A percentile compares a stretch with the other conserved stretches of the same genome.
Conservation (phyloP, 1,140 invertebrate genomes). For the Drosophila serrata region DNA sequence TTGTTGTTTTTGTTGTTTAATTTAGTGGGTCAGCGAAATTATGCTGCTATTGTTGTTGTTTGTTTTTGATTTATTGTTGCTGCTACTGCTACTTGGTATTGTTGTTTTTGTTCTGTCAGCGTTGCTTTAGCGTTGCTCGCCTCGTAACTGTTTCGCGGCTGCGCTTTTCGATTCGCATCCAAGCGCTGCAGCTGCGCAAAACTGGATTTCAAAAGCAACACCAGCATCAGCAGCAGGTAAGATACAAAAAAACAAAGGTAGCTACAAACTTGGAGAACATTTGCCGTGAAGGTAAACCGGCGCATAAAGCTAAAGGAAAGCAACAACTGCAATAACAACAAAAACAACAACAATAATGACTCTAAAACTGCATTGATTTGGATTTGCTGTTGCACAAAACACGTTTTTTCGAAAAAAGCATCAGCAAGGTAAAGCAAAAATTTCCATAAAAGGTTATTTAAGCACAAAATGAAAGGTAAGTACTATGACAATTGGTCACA, state of each 20-base stretch:
- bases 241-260: conserved; percentile 28
- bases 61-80: conserved; percentile 20
- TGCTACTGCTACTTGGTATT: conserved; percentile 13
- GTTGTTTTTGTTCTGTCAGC: conserved; percentile 36
- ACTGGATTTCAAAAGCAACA: conserved; percentile 76
- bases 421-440: conserved; percentile 34
- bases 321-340: conserved; percentile 14
- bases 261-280: conserved; percentile 41
- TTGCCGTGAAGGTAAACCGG: conserved; percentile 75
- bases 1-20: conserved; percentile 58
- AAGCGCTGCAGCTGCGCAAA: conserved; percentile 74
- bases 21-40: conserved; percentile 81
- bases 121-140: conserved; percentile 36
- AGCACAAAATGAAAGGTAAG: conserved; percentile 20
- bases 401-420: conserved; percentile 57
- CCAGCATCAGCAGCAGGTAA: conserved; percentile 31
- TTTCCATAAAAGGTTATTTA: conserved; percentile 57
- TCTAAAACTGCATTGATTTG: conserved; percentile 67
- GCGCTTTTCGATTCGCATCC: conserved; percentile 49
- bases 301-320: conserved; percentile 61
- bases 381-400: conserved; percentile 66
- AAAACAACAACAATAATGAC: too few species aligned
- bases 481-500: too few species aligned
- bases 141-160: conserved; percentile 63
- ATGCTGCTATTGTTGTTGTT: conserved; percentile 35